A percentile compares a stretch with the other conserved stretches of the same genome.
Evolutionary conservation across 2,113 vertebrate species (phyloP).

Genomic region (Panurus biarmicus): DNA sequence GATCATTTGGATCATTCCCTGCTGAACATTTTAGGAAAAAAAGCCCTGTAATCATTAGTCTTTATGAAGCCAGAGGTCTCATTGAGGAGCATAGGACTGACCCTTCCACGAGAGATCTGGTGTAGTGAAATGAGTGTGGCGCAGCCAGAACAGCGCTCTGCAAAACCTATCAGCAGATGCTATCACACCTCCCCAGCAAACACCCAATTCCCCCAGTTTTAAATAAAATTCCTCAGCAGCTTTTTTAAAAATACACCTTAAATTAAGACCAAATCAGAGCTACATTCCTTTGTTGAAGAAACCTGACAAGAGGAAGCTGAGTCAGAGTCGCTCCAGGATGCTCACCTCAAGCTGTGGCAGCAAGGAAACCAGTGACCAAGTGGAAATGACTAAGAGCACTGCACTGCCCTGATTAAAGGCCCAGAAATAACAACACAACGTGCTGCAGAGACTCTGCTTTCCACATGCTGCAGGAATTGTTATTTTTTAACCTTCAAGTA

Average conservation of each 20-base stretch:
- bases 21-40: not conserved
- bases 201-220: not conserved
- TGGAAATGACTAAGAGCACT: constrained; percentile 44
- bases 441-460: not conserved
- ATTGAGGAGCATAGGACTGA: not conserved
- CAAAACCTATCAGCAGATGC: not conserved
- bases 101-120: not conserved
- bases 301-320: constrained; percentile 41
- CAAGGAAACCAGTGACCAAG: constrained; percentile 10
- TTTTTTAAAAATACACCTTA: not conserved
- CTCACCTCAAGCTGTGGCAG: not conserved
- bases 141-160: not conserved
- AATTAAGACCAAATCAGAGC: not conserved
- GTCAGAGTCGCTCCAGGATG: constrained; percentile 19
- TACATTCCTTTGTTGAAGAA: constrained; percentile 2
- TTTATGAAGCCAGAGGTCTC: not conserved
- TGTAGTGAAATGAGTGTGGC: not conserved
- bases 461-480: not conserved
- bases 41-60: not conserved
- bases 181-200: not conserved
- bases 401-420: constrained; percentile 35
- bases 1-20: not conserved
- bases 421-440: not conserved
- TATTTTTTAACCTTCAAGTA: not conserved
- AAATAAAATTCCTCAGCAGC: not conserved